Evolutionary conservation across 2,113 vertebrate species (phyloP).

Genomic region (Sinocyclocheilus maitianheensis): DNA sequence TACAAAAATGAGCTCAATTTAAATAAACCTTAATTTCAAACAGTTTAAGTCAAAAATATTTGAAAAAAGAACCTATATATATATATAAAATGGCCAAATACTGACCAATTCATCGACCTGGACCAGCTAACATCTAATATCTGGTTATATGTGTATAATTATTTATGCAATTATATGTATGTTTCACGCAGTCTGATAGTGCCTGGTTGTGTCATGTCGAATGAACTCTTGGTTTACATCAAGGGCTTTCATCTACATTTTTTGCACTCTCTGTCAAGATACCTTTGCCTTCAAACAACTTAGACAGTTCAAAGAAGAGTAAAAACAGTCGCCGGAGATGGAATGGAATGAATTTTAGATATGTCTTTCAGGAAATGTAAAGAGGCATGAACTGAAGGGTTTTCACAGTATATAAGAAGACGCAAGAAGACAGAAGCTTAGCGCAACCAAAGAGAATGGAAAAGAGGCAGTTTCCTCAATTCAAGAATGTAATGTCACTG

Average conservation of each 20-base stretch:
- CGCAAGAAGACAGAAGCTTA: neutral
- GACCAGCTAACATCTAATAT: neutral
- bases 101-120: neutral
- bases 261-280: neutral
- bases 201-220: neutral
- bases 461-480: slow-evolving; percentile 31
- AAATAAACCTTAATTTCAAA: neutral
- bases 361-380: neutral
- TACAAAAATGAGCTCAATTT: neutral
- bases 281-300: neutral
- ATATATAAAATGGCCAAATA: neutral
- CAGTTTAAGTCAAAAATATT: neutral
- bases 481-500: slow-evolving; percentile 9
- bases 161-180: slow-evolving; percentile 7
- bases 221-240: slow-evolving; percentile 12
- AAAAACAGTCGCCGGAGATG: neutral
- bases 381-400: neutral
- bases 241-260: neutral
- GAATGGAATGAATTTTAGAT: neutral
- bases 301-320: slow-evolving; percentile 7
- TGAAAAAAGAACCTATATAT: neutral
- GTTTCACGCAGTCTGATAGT: neutral
- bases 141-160: neutral
- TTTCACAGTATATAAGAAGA: neutral
- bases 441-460: slow-evolving; percentile 55